Conservation (phyloP, 2,888 invertebrate genomes). For the Strigamia maritima region DNA sequence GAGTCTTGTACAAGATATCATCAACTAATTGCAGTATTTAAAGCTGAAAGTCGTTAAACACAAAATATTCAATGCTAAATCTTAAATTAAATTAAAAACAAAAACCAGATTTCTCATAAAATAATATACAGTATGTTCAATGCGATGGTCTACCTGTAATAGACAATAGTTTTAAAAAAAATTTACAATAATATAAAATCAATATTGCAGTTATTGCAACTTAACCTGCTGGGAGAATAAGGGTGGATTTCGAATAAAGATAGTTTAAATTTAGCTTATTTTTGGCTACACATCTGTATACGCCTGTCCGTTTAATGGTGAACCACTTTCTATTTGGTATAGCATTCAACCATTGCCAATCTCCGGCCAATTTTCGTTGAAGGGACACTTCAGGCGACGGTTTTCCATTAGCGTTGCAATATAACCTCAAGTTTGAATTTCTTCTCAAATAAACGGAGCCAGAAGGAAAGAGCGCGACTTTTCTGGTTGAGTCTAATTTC, state of each 20-base stretch:
- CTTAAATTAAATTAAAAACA: not conserved
- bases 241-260: not conserved
- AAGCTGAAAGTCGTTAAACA: not conserved
- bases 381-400: not conserved
- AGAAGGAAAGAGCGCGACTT: not conserved
- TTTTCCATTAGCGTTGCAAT: not conserved
- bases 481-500: not conserved
- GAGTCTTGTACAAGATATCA: not conserved
- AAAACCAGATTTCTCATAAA: not conserved
- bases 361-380: not conserved
- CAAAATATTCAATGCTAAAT: not conserved
- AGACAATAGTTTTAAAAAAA: too few species aligned
- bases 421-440: constrained; percentile 1
- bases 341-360: not conserved
- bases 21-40: not conserved
- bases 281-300: constrained; percentile 11
- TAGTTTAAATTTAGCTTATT: not conserved
- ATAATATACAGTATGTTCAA: too few species aligned
- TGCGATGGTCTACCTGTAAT: too few species aligned
- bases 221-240: constrained; percentile 5
- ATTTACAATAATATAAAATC: not conserved
- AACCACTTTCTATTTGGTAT: constrained; percentile 1
- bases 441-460: not conserved
- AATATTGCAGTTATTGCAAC: not conserved
- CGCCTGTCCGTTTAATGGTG: not conserved